Evolutionary conservation across 2,888 invertebrate species (phyloP).

Genomic region (Tethea ocularis): DNA sequence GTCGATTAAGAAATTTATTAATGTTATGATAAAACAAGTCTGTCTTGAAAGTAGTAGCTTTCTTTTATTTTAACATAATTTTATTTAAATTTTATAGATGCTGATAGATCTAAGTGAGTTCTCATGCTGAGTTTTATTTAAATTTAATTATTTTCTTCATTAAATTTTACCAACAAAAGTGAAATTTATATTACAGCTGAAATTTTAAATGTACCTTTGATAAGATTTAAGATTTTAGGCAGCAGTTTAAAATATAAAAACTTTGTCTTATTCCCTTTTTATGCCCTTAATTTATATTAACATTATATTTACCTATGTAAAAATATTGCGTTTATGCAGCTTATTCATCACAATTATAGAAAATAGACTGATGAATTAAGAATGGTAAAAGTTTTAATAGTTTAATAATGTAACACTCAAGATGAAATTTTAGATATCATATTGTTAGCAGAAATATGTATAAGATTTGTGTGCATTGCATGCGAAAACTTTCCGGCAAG

Average conservation of each 20-base stretch:
- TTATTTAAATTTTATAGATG: not conserved
- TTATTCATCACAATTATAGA: too few species aligned
- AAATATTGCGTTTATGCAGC: too few species aligned
- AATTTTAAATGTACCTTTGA: too few species aligned
- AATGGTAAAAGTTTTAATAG: too few species aligned
- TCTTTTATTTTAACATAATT: not conserved
- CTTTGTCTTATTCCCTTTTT: too few species aligned
- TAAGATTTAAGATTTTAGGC: too few species aligned
- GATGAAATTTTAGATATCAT: not conserved
- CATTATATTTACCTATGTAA: too few species aligned
- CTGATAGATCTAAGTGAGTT: not conserved
- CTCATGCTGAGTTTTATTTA: not conserved
- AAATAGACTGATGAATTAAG: not conserved
- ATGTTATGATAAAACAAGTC: not conserved
- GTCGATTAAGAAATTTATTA: too few species aligned
- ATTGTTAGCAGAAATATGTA: not conserved
- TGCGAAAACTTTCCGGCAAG: not conserved
- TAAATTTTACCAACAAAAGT: not conserved
- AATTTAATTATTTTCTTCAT: not conserved
- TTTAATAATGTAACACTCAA: not conserved
- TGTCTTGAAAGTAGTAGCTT: not conserved
- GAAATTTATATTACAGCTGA: too few species aligned
- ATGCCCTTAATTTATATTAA: too few species aligned
- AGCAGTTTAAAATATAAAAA: too few species aligned
- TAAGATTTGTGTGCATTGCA: conserved; percentile 1